These are phyloP conservation scores for Peromyscus leucopus DNA, from an alignment of 2,113 vertebrate species.

Conservation along the genomic window DNA sequence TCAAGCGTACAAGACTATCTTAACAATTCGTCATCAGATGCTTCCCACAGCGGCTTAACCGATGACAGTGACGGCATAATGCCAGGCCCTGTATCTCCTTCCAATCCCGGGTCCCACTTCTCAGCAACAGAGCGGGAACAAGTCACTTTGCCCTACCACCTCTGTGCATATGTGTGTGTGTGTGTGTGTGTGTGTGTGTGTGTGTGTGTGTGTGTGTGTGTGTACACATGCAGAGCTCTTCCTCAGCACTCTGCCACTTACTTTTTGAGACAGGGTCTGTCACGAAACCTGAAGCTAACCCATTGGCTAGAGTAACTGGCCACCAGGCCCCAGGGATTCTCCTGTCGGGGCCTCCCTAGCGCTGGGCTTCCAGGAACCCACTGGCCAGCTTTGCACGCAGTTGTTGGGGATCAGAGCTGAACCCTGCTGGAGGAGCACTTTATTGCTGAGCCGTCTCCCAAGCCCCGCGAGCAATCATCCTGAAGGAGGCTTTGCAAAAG, in stretches of 20 bases:
- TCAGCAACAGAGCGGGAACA: neutral
- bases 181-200: neutral
- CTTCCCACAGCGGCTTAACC: conserved; percentile 23
- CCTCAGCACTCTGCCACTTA: neutral
- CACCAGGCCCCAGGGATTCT: neutral
- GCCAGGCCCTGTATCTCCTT: neutral
- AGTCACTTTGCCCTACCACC: neutral
- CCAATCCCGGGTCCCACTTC: neutral
- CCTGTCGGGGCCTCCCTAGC: neutral
- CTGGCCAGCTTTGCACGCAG: neutral
- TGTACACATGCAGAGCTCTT: neutral
- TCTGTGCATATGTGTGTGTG: neutral
- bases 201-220: neutral
- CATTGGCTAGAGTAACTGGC: neutral
- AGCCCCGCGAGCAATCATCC: neutral
- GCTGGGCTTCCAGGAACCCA: neutral
- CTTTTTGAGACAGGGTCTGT: neutral
- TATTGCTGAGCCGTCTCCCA: neutral
- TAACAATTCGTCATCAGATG: neutral
- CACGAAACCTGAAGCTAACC: neutral
- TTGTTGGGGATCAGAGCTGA: neutral
- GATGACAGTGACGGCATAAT: neutral
- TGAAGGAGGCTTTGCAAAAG: neutral
- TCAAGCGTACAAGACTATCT: neutral
- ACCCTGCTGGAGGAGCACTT: neutral